These are phyloP conservation scores for Myiagra hebetior DNA, from an alignment of 2,113 vertebrate genomes.

Conservation along the genomic window DNA sequence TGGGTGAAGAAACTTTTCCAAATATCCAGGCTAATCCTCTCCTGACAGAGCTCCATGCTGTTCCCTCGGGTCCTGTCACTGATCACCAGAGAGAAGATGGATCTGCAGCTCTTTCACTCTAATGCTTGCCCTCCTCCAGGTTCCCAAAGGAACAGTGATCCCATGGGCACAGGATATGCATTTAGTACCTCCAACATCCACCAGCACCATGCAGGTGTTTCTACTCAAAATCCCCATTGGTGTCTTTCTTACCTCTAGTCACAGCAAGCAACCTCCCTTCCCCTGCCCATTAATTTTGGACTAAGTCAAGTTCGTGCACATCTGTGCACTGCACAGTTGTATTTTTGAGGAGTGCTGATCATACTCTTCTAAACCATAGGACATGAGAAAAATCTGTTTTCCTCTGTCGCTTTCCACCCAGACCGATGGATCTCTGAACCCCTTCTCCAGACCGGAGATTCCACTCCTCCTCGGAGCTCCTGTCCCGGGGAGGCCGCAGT, in stretches of 20 bases:
- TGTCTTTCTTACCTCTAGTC: background rate
- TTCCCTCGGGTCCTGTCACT: background rate
- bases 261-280: background rate
- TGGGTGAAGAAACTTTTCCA: background rate
- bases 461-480: background rate
- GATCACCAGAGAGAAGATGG: background rate
- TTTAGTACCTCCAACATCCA: background rate
- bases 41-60: background rate
- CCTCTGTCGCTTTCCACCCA: background rate
- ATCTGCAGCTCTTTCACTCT: background rate
- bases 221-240: background rate
- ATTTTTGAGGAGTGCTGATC: background rate
- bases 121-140: background rate
- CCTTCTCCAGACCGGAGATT: fast-evolving
- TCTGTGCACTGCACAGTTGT: too few species aligned
- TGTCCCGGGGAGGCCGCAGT: background rate
- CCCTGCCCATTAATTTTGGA: background rate
- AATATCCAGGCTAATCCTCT: background rate
- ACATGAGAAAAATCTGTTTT: background rate
- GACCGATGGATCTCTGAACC: background rate
- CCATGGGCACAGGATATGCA: fast-evolving
- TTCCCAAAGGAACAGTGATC: background rate
- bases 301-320: background rate
- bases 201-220: fast-evolving
- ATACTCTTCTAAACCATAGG: fast-evolving